Evolutionary conservation across 2,888 invertebrate species (phyloP), one percentile per base, ranked within the genome.

Genomic region (Thysanoteuthis rhombus): DNA sequence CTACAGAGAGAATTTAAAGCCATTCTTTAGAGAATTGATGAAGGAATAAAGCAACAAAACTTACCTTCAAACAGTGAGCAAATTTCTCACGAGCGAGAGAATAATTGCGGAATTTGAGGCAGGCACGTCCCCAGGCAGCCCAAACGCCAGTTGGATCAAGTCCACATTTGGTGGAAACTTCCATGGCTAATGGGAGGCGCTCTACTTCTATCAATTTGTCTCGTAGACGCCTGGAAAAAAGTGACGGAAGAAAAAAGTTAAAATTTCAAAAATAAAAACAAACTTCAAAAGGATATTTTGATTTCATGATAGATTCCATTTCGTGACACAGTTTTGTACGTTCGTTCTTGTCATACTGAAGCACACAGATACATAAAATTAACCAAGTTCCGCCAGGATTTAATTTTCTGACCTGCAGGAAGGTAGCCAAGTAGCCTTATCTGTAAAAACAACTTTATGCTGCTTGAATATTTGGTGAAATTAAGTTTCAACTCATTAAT

Each of bases 41-140:
- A n/a, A n/a, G 1, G 12, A n/a, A 75, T n/a, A 4, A 75, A 75
- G 75, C 6, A 36, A 12, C 10, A 75, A 75, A 75, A 92, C 93
- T 93, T 94, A 96, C 96, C 96, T 97, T 97, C 8, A 97, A 95
- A 94, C 98, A 98, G 94, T 97, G 97, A 90, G 97, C 97, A 95
- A 98, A 98, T 97, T 98, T 98, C 94, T 98, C 98, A 38, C 98
- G 97, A 47, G 99, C 99, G 92, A 98, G 98, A 94, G 98, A 97
- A 96, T 98, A 98, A 96, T 98, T 98, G 0, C 99, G 96, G 89
- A 95, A 94, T 58, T 95, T 94, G 22, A 97, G 95, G 94, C 96
- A 96, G 90, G 98, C 98, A 96, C 98, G 98, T 0, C 99, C 99
- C 98, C 99, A 99, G 0, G 98, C 98, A 0, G 98, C 98, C 97